Base-by-base conservation (phyloP, 1,140 invertebrate species). In the Gonioctena quinquepunctata region DNA sequence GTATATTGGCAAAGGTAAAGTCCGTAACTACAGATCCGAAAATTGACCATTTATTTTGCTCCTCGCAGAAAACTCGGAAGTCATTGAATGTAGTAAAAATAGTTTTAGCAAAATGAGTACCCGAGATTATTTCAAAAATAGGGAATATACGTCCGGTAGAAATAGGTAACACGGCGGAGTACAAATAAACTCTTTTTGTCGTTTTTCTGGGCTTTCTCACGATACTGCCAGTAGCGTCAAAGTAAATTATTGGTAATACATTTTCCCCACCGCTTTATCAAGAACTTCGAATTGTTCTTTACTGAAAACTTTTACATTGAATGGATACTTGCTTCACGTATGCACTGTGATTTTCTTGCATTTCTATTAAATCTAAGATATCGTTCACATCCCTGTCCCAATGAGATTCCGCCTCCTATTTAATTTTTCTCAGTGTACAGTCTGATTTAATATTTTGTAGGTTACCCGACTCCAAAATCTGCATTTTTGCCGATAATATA, bases 371-470 rank as follows among this genome's bases (percentile, higher is more conserved):
- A 61, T 68, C 66, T n/a, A 59, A 23, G 1, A 68, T 7, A 18
- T 68, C 66, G 25, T 68, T 54, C 18, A 60, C 25, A 48, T 68
- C 54, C 11, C 66, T 22, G 48, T 68, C 66, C 33, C 21, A 28
- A 8, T 56, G 22, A 2, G 56, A 18, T n/a, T 57, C 21, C 2
- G 66, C 66, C 48, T 68, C 66, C 11, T 54, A 68, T 61, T 27
- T 68, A 7, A 68, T 61, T 68, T 68, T 68, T 61, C 66, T 22
- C 7, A 68, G 5, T 1, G 56, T 48, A 7, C 3, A 22, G 23
- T 68, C 66, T 8, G 54, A 68, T 68, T 68, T 68, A 23, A 68
- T 61, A 60, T 68, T 26, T 19, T 61, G 66, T 16, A 68, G 28
- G 25, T 68, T 61, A 5, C 57, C 57, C 7, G 21, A n/a, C n/a